Evolutionary conservation across 2,888 invertebrate genomes (phyloP).

Genomic region (Anaspis maculata): DNA sequence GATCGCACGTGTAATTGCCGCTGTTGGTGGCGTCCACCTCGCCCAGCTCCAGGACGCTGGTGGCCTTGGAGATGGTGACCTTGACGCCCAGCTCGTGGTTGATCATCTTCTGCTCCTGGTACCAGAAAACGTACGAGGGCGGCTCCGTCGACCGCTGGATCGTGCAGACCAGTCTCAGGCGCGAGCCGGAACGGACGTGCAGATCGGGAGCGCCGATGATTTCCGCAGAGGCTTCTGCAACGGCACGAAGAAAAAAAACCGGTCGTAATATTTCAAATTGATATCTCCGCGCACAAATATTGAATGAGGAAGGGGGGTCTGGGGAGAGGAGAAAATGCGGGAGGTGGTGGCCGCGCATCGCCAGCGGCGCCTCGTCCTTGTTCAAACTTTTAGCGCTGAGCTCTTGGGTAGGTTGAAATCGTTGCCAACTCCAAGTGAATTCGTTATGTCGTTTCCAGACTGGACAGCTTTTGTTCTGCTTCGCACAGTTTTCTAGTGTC

Average conservation of each 20-base stretch:
- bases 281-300: constrained; percentile 9
- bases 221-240: constrained; percentile 48
- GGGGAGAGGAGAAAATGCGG: too few relatives aligned
- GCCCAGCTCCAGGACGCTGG: constrained; percentile 58
- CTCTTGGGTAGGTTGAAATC: too few relatives aligned
- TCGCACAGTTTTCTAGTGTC: too few relatives aligned
- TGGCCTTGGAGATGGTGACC: constrained; percentile 45
- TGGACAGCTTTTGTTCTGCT: too few relatives aligned
- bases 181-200: constrained; percentile 51
- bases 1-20: constrained; percentile 63
- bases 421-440: too few relatives aligned
- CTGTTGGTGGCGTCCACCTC: constrained; percentile 52
- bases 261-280: background rate
- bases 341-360: too few relatives aligned
- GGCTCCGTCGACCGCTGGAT: constrained; percentile 48
- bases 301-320: constrained; percentile 7
- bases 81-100: constrained; percentile 51
- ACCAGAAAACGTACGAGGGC: constrained; percentile 53
- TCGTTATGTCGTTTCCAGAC: too few relatives aligned
- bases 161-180: constrained; percentile 49
- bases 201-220: constrained; percentile 53
- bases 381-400: too few relatives aligned
- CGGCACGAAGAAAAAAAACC: too few relatives aligned
- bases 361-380: too few relatives aligned
- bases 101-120: constrained; percentile 52